Evolutionary conservation across 2,888 invertebrate genomes (phyloP).

Genomic region (Sarcophaga carnaria): DNA sequence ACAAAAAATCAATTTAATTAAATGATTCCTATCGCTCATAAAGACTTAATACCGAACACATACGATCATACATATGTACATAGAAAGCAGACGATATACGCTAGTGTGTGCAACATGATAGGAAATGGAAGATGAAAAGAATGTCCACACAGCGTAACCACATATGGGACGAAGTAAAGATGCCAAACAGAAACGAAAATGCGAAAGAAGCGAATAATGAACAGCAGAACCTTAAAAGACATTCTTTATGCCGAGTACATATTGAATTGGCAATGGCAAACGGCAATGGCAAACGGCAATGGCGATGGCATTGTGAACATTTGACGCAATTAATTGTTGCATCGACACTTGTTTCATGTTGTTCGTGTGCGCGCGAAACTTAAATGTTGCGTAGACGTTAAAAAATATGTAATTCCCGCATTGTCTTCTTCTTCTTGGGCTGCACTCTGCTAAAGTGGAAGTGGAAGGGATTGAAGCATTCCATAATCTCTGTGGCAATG

Average conservation of each 20-base stretch:
- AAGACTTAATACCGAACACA: conserved; percentile 41
- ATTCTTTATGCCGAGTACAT: conserved; percentile 49
- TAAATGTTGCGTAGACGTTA: conserved; percentile 62
- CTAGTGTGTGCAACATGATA: no score
- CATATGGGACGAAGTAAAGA: no score
- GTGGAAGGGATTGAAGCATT: conserved; percentile 21
- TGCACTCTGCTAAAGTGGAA: not conserved
- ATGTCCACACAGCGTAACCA: not conserved
- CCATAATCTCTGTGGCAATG: conserved; percentile 19
- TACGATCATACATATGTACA: not conserved
- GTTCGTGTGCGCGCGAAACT: conserved; percentile 54
- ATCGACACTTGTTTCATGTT: conserved; percentile 69
- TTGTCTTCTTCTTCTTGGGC: conserved; percentile 6
- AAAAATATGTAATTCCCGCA: conserved; percentile 27
- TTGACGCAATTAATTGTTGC: conserved; percentile 70
- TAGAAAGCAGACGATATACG: not conserved
- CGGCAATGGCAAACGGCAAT: not conserved
- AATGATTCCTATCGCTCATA: conserved; percentile 69
- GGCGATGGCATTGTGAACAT: conserved; percentile 60
- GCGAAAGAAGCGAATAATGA: not conserved
- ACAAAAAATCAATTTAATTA: conserved; percentile 68
- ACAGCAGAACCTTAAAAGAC: not conserved
- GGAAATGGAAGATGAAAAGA: not conserved
- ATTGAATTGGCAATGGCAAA: conserved; percentile 7
- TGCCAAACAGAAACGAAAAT: no score